Evolutionary conservation across 35 echinoderm and acorn worm species (phyloP).

Genomic region (Lytechinus variegatus): DNA sequence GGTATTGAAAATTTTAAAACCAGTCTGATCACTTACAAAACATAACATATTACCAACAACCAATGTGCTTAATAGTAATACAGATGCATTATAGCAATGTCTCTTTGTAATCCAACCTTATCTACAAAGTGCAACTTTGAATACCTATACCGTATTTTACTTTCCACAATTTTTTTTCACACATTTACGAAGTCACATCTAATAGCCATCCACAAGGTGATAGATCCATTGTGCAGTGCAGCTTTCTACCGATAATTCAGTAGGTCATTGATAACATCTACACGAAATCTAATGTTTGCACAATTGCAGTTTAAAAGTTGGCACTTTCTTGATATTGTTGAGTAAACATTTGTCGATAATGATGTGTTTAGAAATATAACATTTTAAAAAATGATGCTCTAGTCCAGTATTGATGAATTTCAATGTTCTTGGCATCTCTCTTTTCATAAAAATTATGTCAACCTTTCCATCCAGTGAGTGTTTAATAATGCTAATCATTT

Average conservation of each 20-base stretch:
- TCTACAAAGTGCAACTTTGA: not conserved
- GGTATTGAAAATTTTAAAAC: not conserved
- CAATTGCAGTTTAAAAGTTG: not conserved
- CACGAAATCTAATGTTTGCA: not conserved
- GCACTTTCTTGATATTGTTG: conserved; percentile 9
- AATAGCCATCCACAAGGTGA: conserved; percentile 17
- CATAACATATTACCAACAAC: not conserved
- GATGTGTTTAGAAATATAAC: not conserved
- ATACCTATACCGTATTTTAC: not conserved
- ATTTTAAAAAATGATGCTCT: not conserved
- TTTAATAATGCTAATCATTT: not conserved
- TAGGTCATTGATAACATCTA: not conserved
- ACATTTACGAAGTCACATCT: not conserved
- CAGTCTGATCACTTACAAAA: not conserved
- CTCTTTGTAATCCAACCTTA: not conserved
- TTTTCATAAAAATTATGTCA: not conserved
- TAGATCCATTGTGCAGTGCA: conserved; percentile 10
- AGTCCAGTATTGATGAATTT: not conserved
- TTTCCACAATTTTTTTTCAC: not conserved
- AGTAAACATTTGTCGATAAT: not conserved
- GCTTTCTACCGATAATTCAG: not conserved
- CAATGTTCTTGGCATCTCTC: not conserved
- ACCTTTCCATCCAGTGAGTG: not conserved
- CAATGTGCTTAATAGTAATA: not conserved
- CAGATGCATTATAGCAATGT: not conserved